phyloP scores from a whole-genome alignment of 2,888 invertebrate genomes.

The Polia nebulosa region DNA sequence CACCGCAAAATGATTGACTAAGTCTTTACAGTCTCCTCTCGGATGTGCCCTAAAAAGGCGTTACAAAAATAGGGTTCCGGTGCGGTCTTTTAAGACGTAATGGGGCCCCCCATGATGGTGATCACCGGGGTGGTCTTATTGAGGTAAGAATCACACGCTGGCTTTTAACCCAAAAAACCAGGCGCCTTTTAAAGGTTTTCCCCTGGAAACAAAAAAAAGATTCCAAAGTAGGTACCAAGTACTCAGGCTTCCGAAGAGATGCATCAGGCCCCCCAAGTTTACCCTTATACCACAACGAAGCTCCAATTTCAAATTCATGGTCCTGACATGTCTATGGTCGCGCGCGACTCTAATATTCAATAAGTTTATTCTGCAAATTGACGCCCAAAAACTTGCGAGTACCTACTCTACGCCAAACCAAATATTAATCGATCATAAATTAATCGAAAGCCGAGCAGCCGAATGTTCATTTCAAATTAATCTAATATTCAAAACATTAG shows the following conservation, averaged over 20 bases:
- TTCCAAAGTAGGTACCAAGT: no score
- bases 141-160: no score
- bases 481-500: conserved; percentile 41
- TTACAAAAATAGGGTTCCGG: no score
- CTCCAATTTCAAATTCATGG: conserved; percentile 4
- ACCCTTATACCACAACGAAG: background rate
- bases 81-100: no score
- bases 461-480: conserved; percentile 44
- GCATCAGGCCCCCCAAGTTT: background rate
- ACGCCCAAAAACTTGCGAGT: background rate
- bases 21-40: no score
- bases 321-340: background rate
- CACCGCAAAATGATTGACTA: no score
- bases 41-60: no score
- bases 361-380: conserved; percentile 30
- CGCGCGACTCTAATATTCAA: background rate
- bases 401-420: conserved; percentile 12
- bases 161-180: no score
- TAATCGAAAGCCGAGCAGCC: conserved; percentile 14
- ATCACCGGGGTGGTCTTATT: no score
- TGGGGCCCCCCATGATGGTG: no score
- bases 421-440: conserved; percentile 32
- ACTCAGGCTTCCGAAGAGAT: background rate
- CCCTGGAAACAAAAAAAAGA: no score
- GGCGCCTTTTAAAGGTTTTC: no score